Base-by-base conservation (phyloP, 2,888 invertebrate species). In the Chloroclysta siterata region DNA sequence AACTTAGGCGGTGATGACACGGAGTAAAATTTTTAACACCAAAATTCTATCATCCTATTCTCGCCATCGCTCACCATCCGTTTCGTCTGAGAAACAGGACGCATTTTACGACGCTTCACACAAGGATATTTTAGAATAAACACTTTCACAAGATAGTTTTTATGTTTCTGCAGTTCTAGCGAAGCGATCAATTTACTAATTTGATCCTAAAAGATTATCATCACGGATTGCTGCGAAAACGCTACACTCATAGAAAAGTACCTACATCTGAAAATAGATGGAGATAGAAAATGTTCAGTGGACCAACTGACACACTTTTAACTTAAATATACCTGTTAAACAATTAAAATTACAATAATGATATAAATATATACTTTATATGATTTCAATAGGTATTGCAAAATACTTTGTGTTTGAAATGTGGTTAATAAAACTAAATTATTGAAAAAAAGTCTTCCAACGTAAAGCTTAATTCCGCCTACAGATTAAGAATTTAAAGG, bases 231-330 rank as follows among this genome's bases (percentile, higher is more conserved):
- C 94, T 94, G 94, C 94, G 90, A 93, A 93, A 93, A 93, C 93
- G 93, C 93, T 92, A 93, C 89, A 90, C 91, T 89, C 93, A 83
- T 87, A 90, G 85, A 93, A 93, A 94, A 95, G 94, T 95, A 94
- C 95, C 94, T 94, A 94, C 90, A 93, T 94, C 95, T 95, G 95
- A 95, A 94, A 94, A 94, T 94, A 94, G 94, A 94, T 94, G 94
- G 94, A 94, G 94, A 94, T 94, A 93, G 93, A 94, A 94, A 88
- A 90, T 90, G 90, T 91, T 90, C 90, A 89, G 88, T 81, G 82
- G 75, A 73, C 77, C 89, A 90, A 72, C 68, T 75, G 68, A 73
- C 60, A 58, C 71, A 82, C 90, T 85, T 82, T 83, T 84, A 70
- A 42, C 44, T 36, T 42, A 10, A 33, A 70, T 62, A 53, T 11